phyloP scores from a whole-genome alignment of 2,888 invertebrate genomes.

The Plemyria rubiginata region DNA sequence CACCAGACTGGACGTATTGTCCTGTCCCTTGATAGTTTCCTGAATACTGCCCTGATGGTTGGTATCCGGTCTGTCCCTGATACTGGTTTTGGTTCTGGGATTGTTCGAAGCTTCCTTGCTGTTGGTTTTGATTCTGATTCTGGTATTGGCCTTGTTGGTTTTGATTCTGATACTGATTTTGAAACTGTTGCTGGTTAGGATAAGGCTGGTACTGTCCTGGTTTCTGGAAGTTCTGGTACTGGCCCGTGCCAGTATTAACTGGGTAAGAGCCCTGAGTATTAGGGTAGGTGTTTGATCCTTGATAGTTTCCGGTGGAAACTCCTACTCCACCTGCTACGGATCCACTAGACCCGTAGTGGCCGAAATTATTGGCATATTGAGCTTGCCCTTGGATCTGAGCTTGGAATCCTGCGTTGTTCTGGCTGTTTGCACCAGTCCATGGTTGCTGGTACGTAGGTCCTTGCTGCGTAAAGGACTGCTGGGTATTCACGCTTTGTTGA shows the following conservation, averaged over 20 bases:
- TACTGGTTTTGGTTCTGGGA: slow-evolving; percentile 39
- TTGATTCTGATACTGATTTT: slow-evolving; percentile 39
- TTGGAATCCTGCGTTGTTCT: slow-evolving; percentile 37
- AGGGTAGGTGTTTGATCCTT: slow-evolving; percentile 11
- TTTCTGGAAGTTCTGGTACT: slow-evolving; percentile 20
- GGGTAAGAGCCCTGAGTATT: slow-evolving; percentile 17
- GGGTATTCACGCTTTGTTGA: slow-evolving; percentile 47
- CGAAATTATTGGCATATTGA: slow-evolving; percentile 26
- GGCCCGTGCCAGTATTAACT: slow-evolving; percentile 14
- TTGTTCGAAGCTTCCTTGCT: slow-evolving; percentile 39
- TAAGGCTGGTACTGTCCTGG: slow-evolving; percentile 48
- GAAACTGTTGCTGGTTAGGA: slow-evolving; percentile 41
- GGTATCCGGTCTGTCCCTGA: slow-evolving; percentile 42
- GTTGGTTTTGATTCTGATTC: slow-evolving; percentile 34
- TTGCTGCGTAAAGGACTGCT: slow-evolving; percentile 47
- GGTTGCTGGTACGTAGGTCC: slow-evolving; percentile 50
- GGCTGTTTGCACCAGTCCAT: slow-evolving; percentile 42
- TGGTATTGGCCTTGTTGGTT: slow-evolving; percentile 46
- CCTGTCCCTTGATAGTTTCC: slow-evolving; percentile 33
- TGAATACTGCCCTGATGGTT: slow-evolving; percentile 34
- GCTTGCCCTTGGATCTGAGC: slow-evolving; percentile 40
- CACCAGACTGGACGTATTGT: slow-evolving; percentile 27
- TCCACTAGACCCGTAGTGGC: slow-evolving; percentile 34
- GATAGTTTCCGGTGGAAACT: slow-evolving; percentile 17
- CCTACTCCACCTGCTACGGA: slow-evolving; percentile 24